Evolutionary conservation across 2,113 vertebrate genomes (phyloP), one percentile per base, ranked within the genome.

Genomic region (Alosa alosa): DNA sequence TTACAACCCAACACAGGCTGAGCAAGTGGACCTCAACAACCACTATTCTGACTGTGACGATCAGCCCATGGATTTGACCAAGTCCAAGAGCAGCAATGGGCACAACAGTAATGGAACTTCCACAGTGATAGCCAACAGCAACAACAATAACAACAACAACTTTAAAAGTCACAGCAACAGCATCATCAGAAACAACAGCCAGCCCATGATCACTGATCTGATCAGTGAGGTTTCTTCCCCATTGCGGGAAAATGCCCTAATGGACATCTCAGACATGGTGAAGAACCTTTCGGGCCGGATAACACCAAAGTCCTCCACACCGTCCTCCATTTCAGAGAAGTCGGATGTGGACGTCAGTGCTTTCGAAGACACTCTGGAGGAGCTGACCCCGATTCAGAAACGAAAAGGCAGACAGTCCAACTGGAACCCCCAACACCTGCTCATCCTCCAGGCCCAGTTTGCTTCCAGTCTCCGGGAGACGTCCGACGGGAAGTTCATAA

Each of bases 231-330:
- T 96, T 22, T 95, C 97, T 0, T 96, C 97, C 0, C 97, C 98
- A 0, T 94, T 98, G 2, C 94, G 98, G 87, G 98, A 99, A 93
- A 99, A 98, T 9, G 98, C 98, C n/a, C 93, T 99, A 89, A 96
- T 99, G 97, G 98, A 99, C 93, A 99, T 99, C 93, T 99, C 98
- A 0, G 98, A 99, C 91, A 99, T 99, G 98, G 98, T 99, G 47
- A 99, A 99, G 89, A 99, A 99, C 93, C 96, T 99, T 90, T 99
- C 98, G 0, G 98, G 98, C 60, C 97, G 96, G 60, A 94, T 99
- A 93, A 99, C 98, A 25, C 98, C 98, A 90, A 99, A 99, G 94
- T 99, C 98, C 44, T 98, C 98, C 6, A 99, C 98, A 7, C 98
- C 98, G 0, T 97, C 97, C 72, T 97, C 96, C n/a, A 92, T 98